Evolutionary conservation across 64 coral and sea anemone genomes (phyloP).

Genomic region (Dendrophyllia cribrosa): DNA sequence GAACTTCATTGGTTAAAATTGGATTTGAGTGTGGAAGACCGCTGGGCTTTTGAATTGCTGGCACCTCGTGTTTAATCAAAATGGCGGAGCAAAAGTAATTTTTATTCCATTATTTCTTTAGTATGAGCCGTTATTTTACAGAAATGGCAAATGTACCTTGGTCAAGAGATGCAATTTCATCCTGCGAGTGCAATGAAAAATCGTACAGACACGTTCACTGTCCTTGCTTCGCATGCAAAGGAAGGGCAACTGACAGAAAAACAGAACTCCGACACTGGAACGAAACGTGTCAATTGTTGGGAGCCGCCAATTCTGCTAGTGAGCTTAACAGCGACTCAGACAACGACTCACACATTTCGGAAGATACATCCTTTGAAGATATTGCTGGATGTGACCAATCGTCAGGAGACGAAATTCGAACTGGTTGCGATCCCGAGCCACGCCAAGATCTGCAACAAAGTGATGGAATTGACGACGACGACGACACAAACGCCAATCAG

Average conservation of each 20-base stretch:
- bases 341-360: background rate
- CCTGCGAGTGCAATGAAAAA: background rate
- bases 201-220: background rate
- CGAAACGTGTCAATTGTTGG: background rate
- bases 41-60: conserved; percentile 44
- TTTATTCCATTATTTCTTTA: conserved; percentile 18
- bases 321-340: too few species aligned
- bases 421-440: background rate
- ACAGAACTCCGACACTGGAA: too few species aligned
- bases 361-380: background rate
- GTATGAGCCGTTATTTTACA: background rate
- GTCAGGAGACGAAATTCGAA: background rate
- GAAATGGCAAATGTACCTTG: background rate
- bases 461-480: background rate
- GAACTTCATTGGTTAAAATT: conserved; percentile 42
- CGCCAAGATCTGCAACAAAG: conserved; percentile 14
- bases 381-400: background rate
- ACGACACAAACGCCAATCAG: background rate
- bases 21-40: conserved; percentile 11
- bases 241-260: too few species aligned
- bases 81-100: background rate
- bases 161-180: background rate
- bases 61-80: conserved; percentile 23
- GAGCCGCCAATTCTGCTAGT: too few species aligned
- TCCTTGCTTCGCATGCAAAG: too few species aligned